A percentile compares a stretch with the other conserved stretches of the same genome.
These are phyloP conservation scores for Drosophila mojavensis DNA, from an alignment of 1,140 invertebrate genomes.

Conservation along the genomic window DNA sequence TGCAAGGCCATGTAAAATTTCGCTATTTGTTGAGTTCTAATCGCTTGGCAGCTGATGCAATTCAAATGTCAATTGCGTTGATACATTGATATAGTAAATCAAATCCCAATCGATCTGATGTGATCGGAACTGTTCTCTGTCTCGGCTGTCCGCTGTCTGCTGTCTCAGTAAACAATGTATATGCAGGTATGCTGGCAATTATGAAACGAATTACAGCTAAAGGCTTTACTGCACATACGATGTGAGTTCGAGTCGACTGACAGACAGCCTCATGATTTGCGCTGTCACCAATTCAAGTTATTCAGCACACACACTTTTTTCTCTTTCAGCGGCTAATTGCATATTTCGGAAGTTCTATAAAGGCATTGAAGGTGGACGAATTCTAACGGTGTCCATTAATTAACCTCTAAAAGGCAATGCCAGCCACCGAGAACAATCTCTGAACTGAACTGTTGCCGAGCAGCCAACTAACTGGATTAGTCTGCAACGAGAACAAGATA, in stretches of 20 bases:
- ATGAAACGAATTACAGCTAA: slow-evolving; percentile 36
- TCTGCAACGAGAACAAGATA: slow-evolving; percentile 13
- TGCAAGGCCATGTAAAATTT: slow-evolving; percentile 41
- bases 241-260: slow-evolving; percentile 52
- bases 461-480: background rate
- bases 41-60: slow-evolving; percentile 63
- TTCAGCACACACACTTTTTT: slow-evolving; percentile 26
- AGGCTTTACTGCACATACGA: slow-evolving; percentile 20
- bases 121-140: slow-evolving; percentile 5
- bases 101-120: background rate
- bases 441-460: slow-evolving; percentile 1
- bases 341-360: slow-evolving; percentile 65
- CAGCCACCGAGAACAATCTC: background rate
- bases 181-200: slow-evolving; percentile 35
- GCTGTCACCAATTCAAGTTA: slow-evolving; percentile 45
- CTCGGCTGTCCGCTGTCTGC: slow-evolving; percentile 12
- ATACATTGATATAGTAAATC: slow-evolving; percentile 15
- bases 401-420: slow-evolving; percentile 46
- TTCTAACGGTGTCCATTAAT: slow-evolving; percentile 65
- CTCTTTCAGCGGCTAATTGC: slow-evolving; percentile 46
- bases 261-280: slow-evolving; percentile 35
- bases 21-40: slow-evolving; percentile 44
- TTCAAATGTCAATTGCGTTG: slow-evolving; percentile 68
- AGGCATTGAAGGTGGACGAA: slow-evolving; percentile 35
- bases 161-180: slow-evolving; percentile 6